A percentile compares a stretch with the other conserved stretches of the same genome.
These are phyloP conservation scores for Dioctria rufipes DNA, from an alignment of 2,888 invertebrate species.

Conservation along the genomic window DNA sequence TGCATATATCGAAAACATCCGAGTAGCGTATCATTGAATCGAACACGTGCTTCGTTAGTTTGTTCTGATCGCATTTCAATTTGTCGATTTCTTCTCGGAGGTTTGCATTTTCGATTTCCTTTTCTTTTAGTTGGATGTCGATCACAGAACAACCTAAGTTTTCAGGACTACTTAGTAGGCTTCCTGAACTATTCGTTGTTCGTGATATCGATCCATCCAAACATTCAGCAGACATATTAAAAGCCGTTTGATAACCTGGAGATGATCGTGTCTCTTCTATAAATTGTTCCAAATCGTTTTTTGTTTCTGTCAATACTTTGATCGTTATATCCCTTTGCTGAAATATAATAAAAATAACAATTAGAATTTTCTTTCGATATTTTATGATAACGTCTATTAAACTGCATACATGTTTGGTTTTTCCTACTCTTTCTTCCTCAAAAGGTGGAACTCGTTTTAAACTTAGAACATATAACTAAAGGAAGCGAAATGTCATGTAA, in stretches of 20 bases:
- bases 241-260: constrained; percentile 58
- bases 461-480: too few relatives aligned
- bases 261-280: constrained; percentile 65
- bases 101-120: constrained; percentile 66
- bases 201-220: constrained; percentile 64
- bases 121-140: constrained; percentile 69
- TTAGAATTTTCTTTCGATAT: not conserved
- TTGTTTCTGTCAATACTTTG: constrained; percentile 62
- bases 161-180: constrained; percentile 65
- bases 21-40: constrained; percentile 58
- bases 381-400: not conserved
- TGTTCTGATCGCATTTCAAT: constrained; percentile 61
- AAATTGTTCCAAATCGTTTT: constrained; percentile 66
- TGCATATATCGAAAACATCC: constrained; percentile 59
- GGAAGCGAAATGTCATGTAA: too few relatives aligned
- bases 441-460: not conserved
- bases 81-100: constrained; percentile 61
- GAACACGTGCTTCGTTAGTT: constrained; percentile 61
- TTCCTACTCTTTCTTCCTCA: not conserved
- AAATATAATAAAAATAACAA: constrained; percentile 15
- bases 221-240: constrained; percentile 65
- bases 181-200: constrained; percentile 62
- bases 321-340: constrained; percentile 63
- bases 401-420: not conserved
- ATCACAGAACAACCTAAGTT: constrained; percentile 68